Evolutionary conservation across 2,797 vertebrate genomes (phyloP), one percentile per base, ranked within the genome.

Genomic region (Hipposideros larvatus): DNA sequence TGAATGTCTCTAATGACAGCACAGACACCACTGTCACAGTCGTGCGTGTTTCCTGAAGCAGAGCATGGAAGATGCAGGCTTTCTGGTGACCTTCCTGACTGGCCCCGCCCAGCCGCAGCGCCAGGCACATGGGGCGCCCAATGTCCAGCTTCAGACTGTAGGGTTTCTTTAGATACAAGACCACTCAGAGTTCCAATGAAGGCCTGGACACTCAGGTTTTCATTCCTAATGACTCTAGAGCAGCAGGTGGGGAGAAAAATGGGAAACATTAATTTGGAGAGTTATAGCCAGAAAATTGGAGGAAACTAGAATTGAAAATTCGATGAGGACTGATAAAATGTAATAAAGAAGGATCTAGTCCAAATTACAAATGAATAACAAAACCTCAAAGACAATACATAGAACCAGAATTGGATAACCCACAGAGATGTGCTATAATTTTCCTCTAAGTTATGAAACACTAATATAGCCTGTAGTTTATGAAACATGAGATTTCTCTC

Each of bases 251-350:
- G 11, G 7, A 66, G 65, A 51, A 59, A 78, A 84, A n/a, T 24
- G n/a, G 37, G 26, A 88, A 78, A 57, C 19, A 34, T 75, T 65
- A 48, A 73, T 71, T 51, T 55, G 53, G 48, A 88, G 26, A 79
- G 37, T 68, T 82, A 34, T 68, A 55, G 57, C 55, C n/a, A 88
- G 26, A 43, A 63, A 63, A 82, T 21, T 41, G 21, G 57, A 96
- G 14, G 51, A 94, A 74, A 87, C 7, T 77, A 61, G 55, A 86
- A 88, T 1, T 71, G 63, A 71, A 65, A 92, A 79, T 59, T 96
- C 59, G 26, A 13, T 73, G 28, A 73, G 34, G 16, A 66, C 83
- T 82, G 53, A 65, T 7, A 65, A 78, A 63, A 88, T n/a, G 7
- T 84, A 5, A 28, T 41, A 48, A 18, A 14, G 13, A 57, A 78